Evolutionary conservation across 2,797 vertebrate genomes (phyloP).

Genomic region (Pampus argenteus): DNA sequence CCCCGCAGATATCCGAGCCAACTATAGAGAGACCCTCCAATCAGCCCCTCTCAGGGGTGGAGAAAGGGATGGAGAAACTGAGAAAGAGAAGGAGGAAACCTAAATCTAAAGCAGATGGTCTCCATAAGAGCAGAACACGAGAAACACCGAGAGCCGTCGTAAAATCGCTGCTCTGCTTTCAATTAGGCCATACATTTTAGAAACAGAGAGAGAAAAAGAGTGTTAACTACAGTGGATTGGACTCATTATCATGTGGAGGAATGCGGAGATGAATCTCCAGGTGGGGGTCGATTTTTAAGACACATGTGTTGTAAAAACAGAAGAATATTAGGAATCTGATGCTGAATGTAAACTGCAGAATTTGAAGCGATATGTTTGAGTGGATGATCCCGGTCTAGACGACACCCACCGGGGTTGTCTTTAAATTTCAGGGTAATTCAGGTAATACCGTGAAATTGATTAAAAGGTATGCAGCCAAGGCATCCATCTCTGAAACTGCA

Average conservation of each 20-base stretch:
- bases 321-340: constrained; percentile 56
- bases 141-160: constrained; percentile 77
- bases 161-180: constrained; percentile 86
- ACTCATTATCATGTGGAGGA: constrained; percentile 73
- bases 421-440: constrained; percentile 42
- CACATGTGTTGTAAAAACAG: constrained; percentile 27
- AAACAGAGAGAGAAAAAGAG: constrained; percentile 45
- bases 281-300: constrained; percentile 27
- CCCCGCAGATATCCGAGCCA: constrained; percentile 79
- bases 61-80: constrained; percentile 56
- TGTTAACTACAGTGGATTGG: constrained; percentile 59
- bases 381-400: constrained; percentile 55
- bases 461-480: constrained; percentile 34
- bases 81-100: constrained; percentile 75
- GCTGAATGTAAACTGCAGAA: constrained; percentile 40
- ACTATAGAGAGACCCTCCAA: constrained; percentile 81
- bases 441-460: constrained; percentile 58
- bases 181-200: constrained; percentile 85
- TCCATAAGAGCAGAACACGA: constrained; percentile 82
- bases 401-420: constrained; percentile 45
- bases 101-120: constrained; percentile 92
- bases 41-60: constrained; percentile 78
- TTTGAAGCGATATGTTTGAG: constrained; percentile 28
- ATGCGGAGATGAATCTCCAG: constrained; percentile 44
- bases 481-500: constrained; percentile 25